Base-by-base conservation (phyloP, 2,888 invertebrate species). In the Trichogramma evanescens region DNA sequence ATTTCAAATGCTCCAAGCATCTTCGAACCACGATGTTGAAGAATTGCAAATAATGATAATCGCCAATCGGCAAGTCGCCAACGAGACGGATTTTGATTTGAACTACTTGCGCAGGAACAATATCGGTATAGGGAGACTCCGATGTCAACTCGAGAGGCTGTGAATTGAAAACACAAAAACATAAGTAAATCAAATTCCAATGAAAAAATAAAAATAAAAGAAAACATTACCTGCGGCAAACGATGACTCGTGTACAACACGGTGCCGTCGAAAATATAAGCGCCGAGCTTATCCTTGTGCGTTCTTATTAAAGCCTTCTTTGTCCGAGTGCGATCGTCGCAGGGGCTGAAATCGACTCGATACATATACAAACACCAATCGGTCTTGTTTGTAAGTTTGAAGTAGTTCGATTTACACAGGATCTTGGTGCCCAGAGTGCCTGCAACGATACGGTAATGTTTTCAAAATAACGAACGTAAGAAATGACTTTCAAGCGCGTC, bases 351-450 rank as follows among this genome's bases (percentile, higher is more conserved):
- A 66, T 89, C 89, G 0, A 92, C 90, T 4, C 86, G 82, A 72
- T 91, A 91, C 63, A 89, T 88, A 67, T 84, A 86, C 0, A 92
- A 75, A 0, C 84, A 80, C 89, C 90, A 91, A 52, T 86, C 80
- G 0, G 86, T 83, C 0, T 83, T 82, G 1, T 84, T 84, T 2
- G 84, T 60, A 0, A 91, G 73, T 0, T 81, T 78, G 67, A 89
- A 91, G 66, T 89, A 91, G 69, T 91, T 91, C 0, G 88, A 82
- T 1, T 74, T 8, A 7, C 63, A 48, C 2, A 2, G 13, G 0
- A 57, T 42, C 39, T 0, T 4, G 13, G 1, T 7, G 3, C 63
- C 63, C 4, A 6, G 4, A 7, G 26, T 44, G 7, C 63, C 63
- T 63, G 38, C 45, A 54, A 56, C 9, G 5, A 13, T 41, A 50